Base-by-base conservation (phyloP, 1,140 invertebrate species). In the Anastrepha obliqua region DNA sequence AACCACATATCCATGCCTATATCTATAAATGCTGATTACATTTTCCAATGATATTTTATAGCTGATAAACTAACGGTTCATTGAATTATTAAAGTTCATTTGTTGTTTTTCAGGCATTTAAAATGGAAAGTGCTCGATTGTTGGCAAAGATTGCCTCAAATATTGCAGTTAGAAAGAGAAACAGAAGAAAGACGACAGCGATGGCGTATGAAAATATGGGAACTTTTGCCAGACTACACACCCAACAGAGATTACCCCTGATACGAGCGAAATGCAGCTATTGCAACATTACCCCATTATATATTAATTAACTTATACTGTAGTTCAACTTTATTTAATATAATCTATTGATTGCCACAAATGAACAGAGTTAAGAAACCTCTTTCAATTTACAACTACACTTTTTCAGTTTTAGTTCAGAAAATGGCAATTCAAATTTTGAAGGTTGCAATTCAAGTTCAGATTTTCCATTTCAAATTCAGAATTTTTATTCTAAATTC, bases 151-250 rank as follows among this genome's bases (percentile, higher is more conserved):
- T 92, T 96, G 86, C 95, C 95, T 6, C 95, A 94, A 58, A 91
- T 96, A 47, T 94, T 95, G 20, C 93, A 94, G 44, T 90, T 96
- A 55, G 95, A 95, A 92, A 94, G 94, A 89, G 95, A 95, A 88
- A 95, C 95, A 65, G 95, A 96, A 88, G 94, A 94, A 78, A 94
- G 95, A 86, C 95, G 95, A 90, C 93, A 94, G 87, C 95, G 94
- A 90, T 96, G 96, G 96, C 93, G 95, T 55, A 91, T 95, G 90
- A 96, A 95, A 93, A 96, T 96, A 13, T 94, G 94, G 91, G 94
- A 95, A 92, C 94, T 96, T 39, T 91, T 96, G 60, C 95, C 96
- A 3, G 95, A 96, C 90, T 96, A 95, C 89, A 93, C 93, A 42
- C 62, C 85, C 17, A 86, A 86, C 15, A 86, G 42, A 86, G 58